These are phyloP conservation scores for Nysson spinosus DNA, from an alignment of 2,888 invertebrate genomes.

Conservation along the genomic window DNA sequence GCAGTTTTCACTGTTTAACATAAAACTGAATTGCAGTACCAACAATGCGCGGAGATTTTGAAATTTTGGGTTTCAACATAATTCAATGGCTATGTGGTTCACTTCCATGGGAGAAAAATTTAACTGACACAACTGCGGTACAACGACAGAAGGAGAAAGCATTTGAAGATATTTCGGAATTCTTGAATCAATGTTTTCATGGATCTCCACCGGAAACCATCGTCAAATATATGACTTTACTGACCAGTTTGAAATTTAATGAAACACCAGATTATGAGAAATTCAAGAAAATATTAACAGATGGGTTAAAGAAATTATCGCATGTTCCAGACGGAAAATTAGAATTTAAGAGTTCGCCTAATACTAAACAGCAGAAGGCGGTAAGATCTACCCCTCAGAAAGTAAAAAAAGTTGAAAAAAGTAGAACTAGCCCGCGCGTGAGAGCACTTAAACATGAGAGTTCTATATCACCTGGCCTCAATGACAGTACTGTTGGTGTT, in stretches of 20 bases:
- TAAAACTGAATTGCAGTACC: slow-evolving; percentile 81
- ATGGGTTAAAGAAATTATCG: slow-evolving; percentile 83
- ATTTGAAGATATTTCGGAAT: slow-evolving; percentile 80
- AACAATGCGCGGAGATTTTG: slow-evolving; percentile 94
- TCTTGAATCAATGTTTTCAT: slow-evolving; percentile 77
- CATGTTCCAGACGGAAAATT: slow-evolving; percentile 81
- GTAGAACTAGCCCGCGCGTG: slow-evolving; percentile 40
- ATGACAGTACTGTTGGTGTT: slow-evolving; percentile 67
- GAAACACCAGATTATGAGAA: slow-evolving; percentile 86
- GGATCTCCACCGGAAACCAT: slow-evolving; percentile 73
- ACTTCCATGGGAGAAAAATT: slow-evolving; percentile 90
- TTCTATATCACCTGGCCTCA: slow-evolving; percentile 42
- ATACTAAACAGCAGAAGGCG: not conserved
- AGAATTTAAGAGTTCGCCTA: slow-evolving; percentile 77
- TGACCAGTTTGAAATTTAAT: slow-evolving; percentile 84
- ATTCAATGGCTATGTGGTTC: slow-evolving; percentile 92
- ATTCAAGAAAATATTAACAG: slow-evolving; percentile 82
- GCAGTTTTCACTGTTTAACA: too few species aligned
- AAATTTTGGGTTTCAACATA: slow-evolving; percentile 95
- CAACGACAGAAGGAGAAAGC: slow-evolving; percentile 85
- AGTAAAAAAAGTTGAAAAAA: slow-evolving; percentile 12
- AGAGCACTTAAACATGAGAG: slow-evolving; percentile 14
- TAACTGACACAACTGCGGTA: slow-evolving; percentile 81
- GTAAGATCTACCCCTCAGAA: slow-evolving; percentile 24
- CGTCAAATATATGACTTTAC: slow-evolving; percentile 82